These are phyloP conservation scores for Gallinago undulata DNA, from an alignment of 2,113 vertebrate species.

Conservation along the genomic window DNA sequence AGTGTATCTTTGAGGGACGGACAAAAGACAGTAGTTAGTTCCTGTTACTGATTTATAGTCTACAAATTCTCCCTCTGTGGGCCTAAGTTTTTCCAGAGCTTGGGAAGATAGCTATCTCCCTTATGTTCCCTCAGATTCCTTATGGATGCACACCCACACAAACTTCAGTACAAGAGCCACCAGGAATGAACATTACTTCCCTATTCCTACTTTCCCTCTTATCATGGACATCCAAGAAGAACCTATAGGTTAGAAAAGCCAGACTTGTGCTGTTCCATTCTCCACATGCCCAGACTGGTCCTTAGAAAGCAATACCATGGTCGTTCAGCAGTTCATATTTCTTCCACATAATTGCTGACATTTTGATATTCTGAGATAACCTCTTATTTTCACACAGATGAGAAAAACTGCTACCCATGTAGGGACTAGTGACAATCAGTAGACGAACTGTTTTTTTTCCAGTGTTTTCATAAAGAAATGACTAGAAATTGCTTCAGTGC, in stretches of 20 bases:
- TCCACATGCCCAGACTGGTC: rapidly evolving
- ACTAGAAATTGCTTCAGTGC: background rate
- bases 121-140: background rate
- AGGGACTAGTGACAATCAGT: background rate
- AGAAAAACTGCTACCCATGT: background rate
- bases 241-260: background rate
- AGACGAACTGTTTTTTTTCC: background rate
- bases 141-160: background rate
- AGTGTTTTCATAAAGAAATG: background rate
- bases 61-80: background rate
- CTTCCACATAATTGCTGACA: background rate
- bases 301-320: background rate
- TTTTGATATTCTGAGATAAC: background rate
- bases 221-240: background rate
- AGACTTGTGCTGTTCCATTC: background rate
- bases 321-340: background rate
- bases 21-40: background rate
- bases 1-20: background rate
- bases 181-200: background rate
- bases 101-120: background rate
- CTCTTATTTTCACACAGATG: background rate
- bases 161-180: background rate
- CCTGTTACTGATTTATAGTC: background rate
- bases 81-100: background rate
- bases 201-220: background rate